Base-by-base conservation (phyloP, 2,797 vertebrate species). In the Onychomys torridus region DNA sequence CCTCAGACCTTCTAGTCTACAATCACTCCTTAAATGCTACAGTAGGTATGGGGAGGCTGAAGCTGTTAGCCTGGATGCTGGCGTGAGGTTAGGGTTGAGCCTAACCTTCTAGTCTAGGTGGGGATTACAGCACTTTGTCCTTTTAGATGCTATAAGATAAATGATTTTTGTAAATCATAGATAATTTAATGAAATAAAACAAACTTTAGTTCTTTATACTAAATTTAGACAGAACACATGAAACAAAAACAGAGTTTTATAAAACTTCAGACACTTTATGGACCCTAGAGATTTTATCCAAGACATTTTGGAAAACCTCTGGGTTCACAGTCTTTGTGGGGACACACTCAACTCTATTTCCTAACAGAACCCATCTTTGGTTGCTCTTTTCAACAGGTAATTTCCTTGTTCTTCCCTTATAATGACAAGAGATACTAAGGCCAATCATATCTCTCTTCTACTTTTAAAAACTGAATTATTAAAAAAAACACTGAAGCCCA, bases 21-120 rank as follows among this genome's bases (percentile, higher is more conserved):
- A 14, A 27, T 49, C 49, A 37, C 19, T 6, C 25, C 40, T 32
- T 65, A 59, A 78, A 8, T 0, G 19, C 61, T 11, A 16, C 11
- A 8, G 21, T 0, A 13, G 23, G 14, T 3, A 2, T 19, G 32
- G 4, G 49, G 17, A 34, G n/a, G 37, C 2, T 17, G 61, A 11
- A 10, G 23, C 43, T 29, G 25, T 11, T 7, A 10, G 23, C 52
- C 13, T 14, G 6, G 3, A 69, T 0, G n/a, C 83, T 52, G 46
- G 17, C 7, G 0, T 5, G 19, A 37, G 37, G n/a, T n/a, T n/a
- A 63, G 71, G 75, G 43, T 52, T 73, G 65, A 49, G 52, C 19
- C 84, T 77, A 59, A 43, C 13, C 76, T 69, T 61, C 59, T 55
- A 87, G 43, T 27, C 40, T n/a, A 46, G 11, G 29, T 3, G 32